Evolutionary conservation across 1,140 invertebrate genomes (phyloP).

Genomic region (Bombus cullumanus): DNA sequence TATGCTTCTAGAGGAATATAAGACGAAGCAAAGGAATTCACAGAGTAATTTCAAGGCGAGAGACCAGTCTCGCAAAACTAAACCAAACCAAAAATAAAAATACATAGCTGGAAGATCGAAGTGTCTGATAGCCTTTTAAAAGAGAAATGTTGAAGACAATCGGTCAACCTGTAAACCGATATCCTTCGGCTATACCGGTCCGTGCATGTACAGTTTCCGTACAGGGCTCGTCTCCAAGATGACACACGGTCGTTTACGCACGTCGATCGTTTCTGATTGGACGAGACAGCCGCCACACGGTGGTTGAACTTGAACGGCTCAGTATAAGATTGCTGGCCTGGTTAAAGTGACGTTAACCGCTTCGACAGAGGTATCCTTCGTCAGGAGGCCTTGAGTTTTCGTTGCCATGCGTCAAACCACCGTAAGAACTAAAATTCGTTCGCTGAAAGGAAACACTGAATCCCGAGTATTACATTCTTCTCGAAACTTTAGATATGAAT

Average conservation of each 20-base stretch:
- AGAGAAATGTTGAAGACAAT: conserved; percentile 60
- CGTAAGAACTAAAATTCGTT: too few species aligned
- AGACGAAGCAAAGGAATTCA: background rate
- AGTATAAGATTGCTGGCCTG: conserved; percentile 64
- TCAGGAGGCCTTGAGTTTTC: background rate
- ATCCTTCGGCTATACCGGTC: conserved; percentile 53
- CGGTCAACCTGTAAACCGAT: conserved; percentile 64
- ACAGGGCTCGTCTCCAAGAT: conserved; percentile 20
- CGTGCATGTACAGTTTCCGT: conserved; percentile 2
- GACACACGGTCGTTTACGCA: conserved; percentile 37
- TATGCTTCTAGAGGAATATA: background rate
- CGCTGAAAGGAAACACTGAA: too few species aligned
- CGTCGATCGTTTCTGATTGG: conserved; percentile 58
- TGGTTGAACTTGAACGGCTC: conserved; percentile 61
- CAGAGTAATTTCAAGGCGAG: background rate
- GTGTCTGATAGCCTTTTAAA: conserved; percentile 47
- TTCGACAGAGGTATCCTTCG: conserved; percentile 60
- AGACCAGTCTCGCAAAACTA: background rate
- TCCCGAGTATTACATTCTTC: too few species aligned
- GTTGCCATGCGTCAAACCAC: too few species aligned
- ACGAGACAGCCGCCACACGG: conserved; percentile 65
- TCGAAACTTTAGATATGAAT: too few species aligned
- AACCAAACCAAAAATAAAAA: background rate
- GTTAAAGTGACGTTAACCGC: conserved; percentile 67
- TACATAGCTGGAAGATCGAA: conserved; percentile 8